These are phyloP conservation scores for Ganaspis sp. DNA, from an alignment of 1,140 invertebrate species.

Conservation along the genomic window DNA sequence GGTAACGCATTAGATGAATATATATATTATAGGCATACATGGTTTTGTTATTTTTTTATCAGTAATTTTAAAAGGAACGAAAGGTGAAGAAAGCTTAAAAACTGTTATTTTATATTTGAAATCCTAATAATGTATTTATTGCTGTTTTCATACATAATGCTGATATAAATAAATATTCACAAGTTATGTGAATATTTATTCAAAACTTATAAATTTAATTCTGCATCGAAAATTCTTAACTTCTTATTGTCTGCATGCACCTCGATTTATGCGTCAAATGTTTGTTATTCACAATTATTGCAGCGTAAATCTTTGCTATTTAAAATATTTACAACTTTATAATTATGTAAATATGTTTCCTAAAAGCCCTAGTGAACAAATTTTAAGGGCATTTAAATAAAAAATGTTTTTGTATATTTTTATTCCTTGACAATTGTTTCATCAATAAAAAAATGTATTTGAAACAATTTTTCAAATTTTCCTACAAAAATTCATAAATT, in stretches of 20 bases:
- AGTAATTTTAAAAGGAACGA: neutral
- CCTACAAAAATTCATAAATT: too few species aligned
- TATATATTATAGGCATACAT: too few species aligned
- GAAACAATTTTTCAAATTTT: too few species aligned
- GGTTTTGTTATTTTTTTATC: too few species aligned
- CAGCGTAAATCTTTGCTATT: neutral
- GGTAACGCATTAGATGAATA: too few species aligned
- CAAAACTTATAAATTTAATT: neutral
- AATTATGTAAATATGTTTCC: too few species aligned
- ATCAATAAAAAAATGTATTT: too few species aligned
- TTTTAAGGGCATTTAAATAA: too few species aligned
- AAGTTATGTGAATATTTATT: neutral
- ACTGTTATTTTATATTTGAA: neutral
- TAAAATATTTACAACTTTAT: too few species aligned
- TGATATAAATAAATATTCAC: conserved; percentile 2
- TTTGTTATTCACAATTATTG: neutral
- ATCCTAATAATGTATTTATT: conserved; percentile 7
- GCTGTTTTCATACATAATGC: neutral
- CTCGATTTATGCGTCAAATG: neutral
- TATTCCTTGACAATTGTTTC: too few species aligned
- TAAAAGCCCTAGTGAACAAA: too few species aligned
- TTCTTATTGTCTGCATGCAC: neutral
- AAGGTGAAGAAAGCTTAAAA: neutral
- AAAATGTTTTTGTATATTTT: too few species aligned
- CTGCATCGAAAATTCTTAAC: neutral